Evolutionary conservation across 2,888 invertebrate species (phyloP).

Genomic region (Psococerastis gibbosa): DNA sequence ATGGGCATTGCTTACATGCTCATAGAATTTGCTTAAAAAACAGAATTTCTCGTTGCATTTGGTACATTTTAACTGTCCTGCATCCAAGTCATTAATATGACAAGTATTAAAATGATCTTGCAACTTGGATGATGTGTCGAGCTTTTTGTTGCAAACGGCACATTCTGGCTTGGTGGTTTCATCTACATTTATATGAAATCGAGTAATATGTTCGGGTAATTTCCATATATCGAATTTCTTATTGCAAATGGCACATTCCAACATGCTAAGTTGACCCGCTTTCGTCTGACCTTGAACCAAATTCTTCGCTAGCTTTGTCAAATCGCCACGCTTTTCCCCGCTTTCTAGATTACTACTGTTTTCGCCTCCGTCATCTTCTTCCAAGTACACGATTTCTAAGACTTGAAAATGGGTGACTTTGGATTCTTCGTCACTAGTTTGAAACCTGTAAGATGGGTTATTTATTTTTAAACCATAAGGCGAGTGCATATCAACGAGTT

Average conservation of each 20-base stretch:
- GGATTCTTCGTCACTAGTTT: conserved; percentile 3
- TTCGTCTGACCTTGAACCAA: too few relatives aligned
- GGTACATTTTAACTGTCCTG: too few relatives aligned
- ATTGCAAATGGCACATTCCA: too few relatives aligned
- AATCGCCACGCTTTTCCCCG: too few relatives aligned
- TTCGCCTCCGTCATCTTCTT: neutral
- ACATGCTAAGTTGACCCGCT: too few relatives aligned
- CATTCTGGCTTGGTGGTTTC: conserved; percentile 1
- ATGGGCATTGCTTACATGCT: too few relatives aligned
- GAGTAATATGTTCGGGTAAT: neutral
- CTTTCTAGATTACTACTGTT: neutral
- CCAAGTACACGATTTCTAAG: conserved; percentile 4
- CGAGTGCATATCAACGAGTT: too few relatives aligned
- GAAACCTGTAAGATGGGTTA: too few relatives aligned
- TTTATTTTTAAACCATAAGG: too few relatives aligned
- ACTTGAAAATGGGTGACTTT: neutral
- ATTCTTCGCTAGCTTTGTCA: too few relatives aligned
- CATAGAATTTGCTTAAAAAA: too few relatives aligned
- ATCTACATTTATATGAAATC: neutral
- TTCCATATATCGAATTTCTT: neutral
- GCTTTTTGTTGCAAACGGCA: neutral
- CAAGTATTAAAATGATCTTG: neutral
- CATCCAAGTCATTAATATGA: neutral
- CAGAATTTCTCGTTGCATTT: too few relatives aligned
- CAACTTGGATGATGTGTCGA: neutral